Conservation (phyloP, 2,888 invertebrate species). For the Agrochola circellaris region DNA sequence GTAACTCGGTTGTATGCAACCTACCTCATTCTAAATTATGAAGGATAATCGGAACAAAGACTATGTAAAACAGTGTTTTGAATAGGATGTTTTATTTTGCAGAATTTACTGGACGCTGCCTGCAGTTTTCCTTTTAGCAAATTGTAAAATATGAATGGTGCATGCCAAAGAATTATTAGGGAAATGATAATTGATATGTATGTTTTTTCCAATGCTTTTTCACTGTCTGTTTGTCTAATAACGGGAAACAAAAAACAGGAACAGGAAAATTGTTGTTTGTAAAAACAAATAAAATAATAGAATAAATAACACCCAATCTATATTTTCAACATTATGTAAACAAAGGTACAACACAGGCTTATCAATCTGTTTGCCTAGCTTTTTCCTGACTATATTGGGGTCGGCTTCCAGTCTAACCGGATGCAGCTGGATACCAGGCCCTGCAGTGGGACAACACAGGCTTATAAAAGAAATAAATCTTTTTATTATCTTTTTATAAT, state of each 20-base stretch:
- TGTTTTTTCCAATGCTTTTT: conserved; percentile 5
- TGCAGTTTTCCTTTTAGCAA: conserved; percentile 57
- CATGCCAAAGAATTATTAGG: conserved; percentile 23
- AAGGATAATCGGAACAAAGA: conserved; percentile 42
- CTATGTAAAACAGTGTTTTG: conserved; percentile 54
- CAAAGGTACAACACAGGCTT: too few species aligned
- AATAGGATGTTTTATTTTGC: conserved; percentile 33
- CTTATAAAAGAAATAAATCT: too few species aligned
- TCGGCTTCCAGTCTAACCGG: too few species aligned
- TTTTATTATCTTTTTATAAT: too few species aligned
- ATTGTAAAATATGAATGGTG: conserved; percentile 54
- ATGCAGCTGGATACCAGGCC: too few species aligned
- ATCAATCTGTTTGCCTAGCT: too few species aligned
- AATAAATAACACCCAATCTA: background rate
- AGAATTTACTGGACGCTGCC: conserved; percentile 33
- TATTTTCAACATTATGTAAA: background rate
- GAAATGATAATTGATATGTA: conserved; percentile 28
- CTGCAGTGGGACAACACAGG: too few species aligned
- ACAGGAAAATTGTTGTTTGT: conserved; percentile 6
- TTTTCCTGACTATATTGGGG: too few species aligned
- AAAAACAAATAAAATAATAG: background rate
- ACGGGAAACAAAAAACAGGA: background rate
- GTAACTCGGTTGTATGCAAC: background rate
- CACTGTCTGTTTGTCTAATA: background rate
- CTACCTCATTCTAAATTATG: conserved; percentile 27